Evolutionary conservation across 2,888 invertebrate genomes (phyloP), one percentile per base, ranked within the genome.

Genomic region (Leptopilina myrica): DNA sequence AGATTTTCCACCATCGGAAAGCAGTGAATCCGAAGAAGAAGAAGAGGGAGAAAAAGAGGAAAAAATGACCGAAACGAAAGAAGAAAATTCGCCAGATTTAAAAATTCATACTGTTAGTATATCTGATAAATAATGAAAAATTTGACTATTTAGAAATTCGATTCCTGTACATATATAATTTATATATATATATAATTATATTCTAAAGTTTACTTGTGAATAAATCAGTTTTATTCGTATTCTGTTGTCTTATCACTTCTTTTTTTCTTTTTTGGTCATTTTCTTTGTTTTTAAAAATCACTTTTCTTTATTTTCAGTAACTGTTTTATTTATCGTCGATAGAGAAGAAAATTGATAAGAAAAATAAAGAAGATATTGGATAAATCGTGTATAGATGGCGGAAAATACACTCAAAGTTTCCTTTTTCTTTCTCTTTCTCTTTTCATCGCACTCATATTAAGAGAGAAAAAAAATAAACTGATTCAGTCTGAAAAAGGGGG

Each of bases 1-100:
- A 9, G 90, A 90, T 85, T 89, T 88, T 75, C 91, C 91, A n/a
- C 88, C 89, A 26, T 73, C 86, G 2, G 90, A 90, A 62, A 86
- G 43, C 8, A 43, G 88, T 14, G 90, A 90, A 15, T 85, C 87
- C 8, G 91, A 91, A 80, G 86, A 84, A 1, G 88, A 89, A 26
- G 86, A 86, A 11, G 86, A 87, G 26, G 86, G 84, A 1, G 88
- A 89, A 26, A 86, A 86, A 11, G 86, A 87, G 26, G 84, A 86
- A 56, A 76, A 77, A n/a, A 8, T 9, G 8, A 62, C 15, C 11
- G 20, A 20, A 11, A n/a, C 15, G 5, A 73, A 76, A 62, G 78
- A 67, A 67, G 59, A 76, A 67, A 79, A 59, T 56, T 73, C 66
- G 12, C 59, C 20, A 8, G 8, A 67, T 6, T 67, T 66, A n/a